These are phyloP conservation scores for Clusia tigrina DNA, from an alignment of 2,888 invertebrate genomes.

Conservation along the genomic window DNA sequence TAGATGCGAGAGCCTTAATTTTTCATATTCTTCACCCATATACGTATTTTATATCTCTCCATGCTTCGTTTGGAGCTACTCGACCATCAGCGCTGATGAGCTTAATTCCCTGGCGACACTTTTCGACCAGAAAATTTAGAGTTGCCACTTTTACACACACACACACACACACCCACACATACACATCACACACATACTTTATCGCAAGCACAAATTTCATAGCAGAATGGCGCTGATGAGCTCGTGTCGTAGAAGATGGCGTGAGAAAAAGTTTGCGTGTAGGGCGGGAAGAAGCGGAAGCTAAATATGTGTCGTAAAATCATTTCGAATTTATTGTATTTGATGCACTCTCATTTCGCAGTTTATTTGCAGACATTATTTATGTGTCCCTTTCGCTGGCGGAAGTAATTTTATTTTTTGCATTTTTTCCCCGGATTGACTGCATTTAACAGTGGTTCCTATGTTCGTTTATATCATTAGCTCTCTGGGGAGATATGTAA, in stretches of 20 bases:
- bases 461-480: not conserved
- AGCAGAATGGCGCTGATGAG: not conserved
- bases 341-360: not conserved
- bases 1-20: not conserved
- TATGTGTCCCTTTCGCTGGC: not conserved
- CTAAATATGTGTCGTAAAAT: not conserved
- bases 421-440: not conserved
- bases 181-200: not conserved
- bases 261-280: not conserved
- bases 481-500: not conserved
- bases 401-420: not conserved
- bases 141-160: constrained; percentile 43
- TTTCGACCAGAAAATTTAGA: constrained; percentile 50
- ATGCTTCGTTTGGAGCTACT: not conserved
- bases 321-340: not conserved
- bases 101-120: constrained; percentile 54
- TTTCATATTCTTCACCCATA: constrained; percentile 1
- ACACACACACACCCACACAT: not conserved
- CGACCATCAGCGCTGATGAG: constrained; percentile 52
- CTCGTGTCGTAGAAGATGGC: not conserved
- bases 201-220: not conserved
- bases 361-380: not conserved
- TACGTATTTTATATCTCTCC: not conserved
- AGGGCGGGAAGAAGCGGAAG: not conserved
- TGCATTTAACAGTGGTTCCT: not conserved